Percentiles rank a stretch among this genome's conserved stretches.
These are phyloP conservation scores for Scaeva pyrastri DNA, from an alignment of 2,888 invertebrate species.

Conservation along the genomic window DNA sequence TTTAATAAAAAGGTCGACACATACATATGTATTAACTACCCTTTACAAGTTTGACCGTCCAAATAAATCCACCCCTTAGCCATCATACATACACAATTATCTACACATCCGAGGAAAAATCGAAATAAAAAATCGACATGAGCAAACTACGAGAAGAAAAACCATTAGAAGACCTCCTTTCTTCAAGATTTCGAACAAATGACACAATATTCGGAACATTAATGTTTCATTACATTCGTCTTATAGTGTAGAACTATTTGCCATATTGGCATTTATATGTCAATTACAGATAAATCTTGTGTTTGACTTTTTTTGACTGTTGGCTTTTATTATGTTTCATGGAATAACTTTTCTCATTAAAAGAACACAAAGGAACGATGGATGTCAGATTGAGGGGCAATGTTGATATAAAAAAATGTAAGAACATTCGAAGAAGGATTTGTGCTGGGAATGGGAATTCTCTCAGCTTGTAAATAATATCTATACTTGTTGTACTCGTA, in stretches of 20 bases:
- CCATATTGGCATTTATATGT: slow-evolving; percentile 51
- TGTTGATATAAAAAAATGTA: neutral
- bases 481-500: too few species aligned
- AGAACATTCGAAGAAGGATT: slow-evolving; percentile 3
- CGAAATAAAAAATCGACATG: slow-evolving; percentile 8
- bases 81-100: too few species aligned
- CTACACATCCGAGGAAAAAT: neutral
- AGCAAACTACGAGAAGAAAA: neutral
- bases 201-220: slow-evolving; percentile 22
- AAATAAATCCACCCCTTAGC: neutral
- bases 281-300: slow-evolving; percentile 55
- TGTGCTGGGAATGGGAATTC: neutral
- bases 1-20: too few species aligned
- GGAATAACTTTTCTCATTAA: slow-evolving; percentile 41
- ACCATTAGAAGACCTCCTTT: slow-evolving; percentile 19
- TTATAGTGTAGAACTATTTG: slow-evolving; percentile 39
- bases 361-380: slow-evolving; percentile 11
- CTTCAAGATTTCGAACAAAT: slow-evolving; percentile 23
- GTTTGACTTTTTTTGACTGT: slow-evolving; percentile 14
- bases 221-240: slow-evolving; percentile 18
- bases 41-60: neutral
- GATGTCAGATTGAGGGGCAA: neutral
- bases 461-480: neutral
- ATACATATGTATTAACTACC: too few species aligned
- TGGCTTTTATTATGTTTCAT: slow-evolving; percentile 24